phyloP scores from a whole-genome alignment of 2,113 vertebrate genomes.

The Apteryx mantelli region DNA sequence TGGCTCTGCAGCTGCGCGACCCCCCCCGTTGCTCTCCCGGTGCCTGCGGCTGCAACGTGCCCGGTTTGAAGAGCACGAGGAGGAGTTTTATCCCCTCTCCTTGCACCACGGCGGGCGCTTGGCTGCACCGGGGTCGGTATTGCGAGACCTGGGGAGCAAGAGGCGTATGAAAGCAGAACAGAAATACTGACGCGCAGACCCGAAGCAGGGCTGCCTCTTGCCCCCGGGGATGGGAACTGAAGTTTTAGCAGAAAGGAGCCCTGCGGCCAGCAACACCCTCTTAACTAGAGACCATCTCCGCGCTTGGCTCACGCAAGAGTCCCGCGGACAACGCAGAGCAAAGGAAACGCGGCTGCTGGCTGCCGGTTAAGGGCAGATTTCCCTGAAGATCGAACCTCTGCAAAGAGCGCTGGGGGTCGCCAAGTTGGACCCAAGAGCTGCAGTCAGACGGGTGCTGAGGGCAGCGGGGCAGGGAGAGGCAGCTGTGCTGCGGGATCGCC shows the following conservation, averaged over 20 bases:
- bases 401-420: neutral
- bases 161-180: neutral
- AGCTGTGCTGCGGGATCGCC: rapidly evolving
- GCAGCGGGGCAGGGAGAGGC: neutral
- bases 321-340: neutral
- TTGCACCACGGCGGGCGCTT: rapidly evolving
- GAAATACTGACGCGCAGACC: rapidly evolving
- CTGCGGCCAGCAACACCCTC: neutral
- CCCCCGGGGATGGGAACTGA: neutral
- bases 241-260: neutral
- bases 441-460: neutral
- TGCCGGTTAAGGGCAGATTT: neutral
- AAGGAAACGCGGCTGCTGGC: neutral
- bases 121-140: neutral
- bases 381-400: neutral
- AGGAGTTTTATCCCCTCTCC: neutral
- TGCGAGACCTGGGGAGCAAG: neutral
- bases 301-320: rapidly evolving
- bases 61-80: rapidly evolving
- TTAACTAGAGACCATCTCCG: neutral
- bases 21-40: neutral
- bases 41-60: neutral
- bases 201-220: neutral
- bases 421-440: no score
- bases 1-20: no score